Conservation (phyloP, 2,113 vertebrate species). For the Chrysemys picta region DNA sequence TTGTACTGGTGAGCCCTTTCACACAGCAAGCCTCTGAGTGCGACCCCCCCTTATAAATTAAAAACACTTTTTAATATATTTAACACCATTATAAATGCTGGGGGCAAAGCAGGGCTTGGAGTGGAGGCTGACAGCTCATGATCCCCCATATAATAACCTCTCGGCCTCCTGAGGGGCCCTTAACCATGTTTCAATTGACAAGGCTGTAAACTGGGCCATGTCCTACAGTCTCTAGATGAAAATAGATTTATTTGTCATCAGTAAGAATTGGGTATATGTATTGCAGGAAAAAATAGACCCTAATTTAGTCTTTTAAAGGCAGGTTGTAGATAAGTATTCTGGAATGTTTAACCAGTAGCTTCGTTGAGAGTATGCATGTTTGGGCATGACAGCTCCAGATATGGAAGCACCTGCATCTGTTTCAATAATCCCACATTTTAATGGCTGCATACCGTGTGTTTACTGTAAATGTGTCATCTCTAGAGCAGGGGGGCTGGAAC, state of each 20-base stretch:
- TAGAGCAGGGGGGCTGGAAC: not conserved
- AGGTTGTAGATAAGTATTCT: not conserved
- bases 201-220: not conserved
- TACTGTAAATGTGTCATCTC: not conserved
- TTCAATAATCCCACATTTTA: not conserved
- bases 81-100: too few relatives aligned
- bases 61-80: too few relatives aligned
- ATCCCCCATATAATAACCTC: too few relatives aligned
- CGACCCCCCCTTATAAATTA: too few relatives aligned
- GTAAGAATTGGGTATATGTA: not conserved
- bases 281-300: not conserved
- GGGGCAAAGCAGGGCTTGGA: too few relatives aligned
- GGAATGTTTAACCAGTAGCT: not conserved
- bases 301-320: not conserved
- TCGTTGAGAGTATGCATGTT: not conserved
- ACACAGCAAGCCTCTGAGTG: too few relatives aligned
- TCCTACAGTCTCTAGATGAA: not conserved
- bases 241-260: not conserved
- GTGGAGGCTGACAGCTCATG: too few relatives aligned
- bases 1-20: too few relatives aligned
- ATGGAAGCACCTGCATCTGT: not conserved
- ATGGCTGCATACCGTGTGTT: not conserved
- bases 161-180: not conserved
- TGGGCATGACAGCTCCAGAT: not conserved
- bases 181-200: not conserved